These are phyloP conservation scores for Sipha maydis DNA, from an alignment of 2,888 invertebrate genomes.

Conservation along the genomic window DNA sequence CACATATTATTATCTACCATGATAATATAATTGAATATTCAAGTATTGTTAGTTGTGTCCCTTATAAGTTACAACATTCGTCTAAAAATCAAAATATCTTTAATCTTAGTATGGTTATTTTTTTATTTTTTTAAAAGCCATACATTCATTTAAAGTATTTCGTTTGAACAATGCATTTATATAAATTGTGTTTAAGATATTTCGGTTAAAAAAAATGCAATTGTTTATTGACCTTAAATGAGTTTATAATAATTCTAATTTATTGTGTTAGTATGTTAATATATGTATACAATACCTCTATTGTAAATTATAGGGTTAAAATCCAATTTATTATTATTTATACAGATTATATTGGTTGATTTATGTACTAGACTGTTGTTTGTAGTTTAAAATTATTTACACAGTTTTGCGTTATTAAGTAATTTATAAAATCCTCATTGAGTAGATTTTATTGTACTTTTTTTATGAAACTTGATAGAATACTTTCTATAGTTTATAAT, in stretches of 20 bases:
- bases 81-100: neutral
- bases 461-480: neutral
- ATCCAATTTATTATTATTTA: neutral
- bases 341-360: neutral
- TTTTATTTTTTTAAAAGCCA: neutral
- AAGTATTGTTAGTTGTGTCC: neutral
- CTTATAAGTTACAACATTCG: neutral
- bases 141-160: neutral
- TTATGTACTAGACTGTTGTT: too few relatives aligned
- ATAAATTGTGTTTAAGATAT: neutral
- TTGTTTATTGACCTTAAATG: neutral
- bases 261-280: neutral
- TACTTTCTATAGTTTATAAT: too few relatives aligned
- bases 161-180: neutral
- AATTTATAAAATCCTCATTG: neutral
- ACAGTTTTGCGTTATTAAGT: neutral
- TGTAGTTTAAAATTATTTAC: too few relatives aligned
- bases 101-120: neutral
- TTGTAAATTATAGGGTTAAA: neutral
- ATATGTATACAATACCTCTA: neutral
- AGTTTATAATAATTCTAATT: neutral
- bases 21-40: neutral
- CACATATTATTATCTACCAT: neutral
- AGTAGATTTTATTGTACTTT: neutral
- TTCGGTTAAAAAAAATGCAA: neutral